Evolutionary conservation across 1,140 invertebrate species (phyloP).

Genomic region (Mactra quadrangularis): DNA sequence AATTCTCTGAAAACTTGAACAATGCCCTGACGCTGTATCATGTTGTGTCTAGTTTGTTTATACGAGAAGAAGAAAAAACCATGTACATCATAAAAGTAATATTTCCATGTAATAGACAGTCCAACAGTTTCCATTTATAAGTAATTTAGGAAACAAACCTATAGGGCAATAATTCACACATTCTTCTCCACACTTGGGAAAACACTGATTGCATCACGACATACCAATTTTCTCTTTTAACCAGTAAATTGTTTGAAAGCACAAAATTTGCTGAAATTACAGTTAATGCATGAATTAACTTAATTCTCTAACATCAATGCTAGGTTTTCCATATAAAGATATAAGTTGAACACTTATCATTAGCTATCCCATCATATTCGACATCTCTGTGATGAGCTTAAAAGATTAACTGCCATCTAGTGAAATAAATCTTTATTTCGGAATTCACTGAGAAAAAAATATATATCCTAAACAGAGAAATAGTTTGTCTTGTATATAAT

Average conservation of each 20-base stretch:
- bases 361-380: slow-evolving; percentile 31
- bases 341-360: slow-evolving; percentile 39
- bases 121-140: slow-evolving; percentile 56
- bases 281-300: slow-evolving; percentile 65
- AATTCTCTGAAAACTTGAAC: no score
- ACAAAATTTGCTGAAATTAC: slow-evolving; percentile 58
- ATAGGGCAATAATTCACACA: slow-evolving; percentile 50
- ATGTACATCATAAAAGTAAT: slow-evolving; percentile 42
- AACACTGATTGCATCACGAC: slow-evolving; percentile 58
- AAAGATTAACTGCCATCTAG: slow-evolving; percentile 63
- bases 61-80: background rate
- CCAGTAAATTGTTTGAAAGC: slow-evolving; percentile 63
- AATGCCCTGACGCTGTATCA: no score
- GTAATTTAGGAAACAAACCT: slow-evolving; percentile 46
- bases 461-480: background rate
- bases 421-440: slow-evolving; percentile 50
- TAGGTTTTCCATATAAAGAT: slow-evolving; percentile 23
- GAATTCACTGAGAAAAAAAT: background rate
- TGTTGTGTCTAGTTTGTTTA: no score
- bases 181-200: slow-evolving; percentile 41
- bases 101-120: slow-evolving; percentile 28
- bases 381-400: slow-evolving; percentile 53
- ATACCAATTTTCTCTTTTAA: slow-evolving; percentile 60
- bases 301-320: slow-evolving; percentile 40
- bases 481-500: background rate